phyloP scores from a whole-genome alignment of 2,113 vertebrate genomes.

The Diadophis punctatus region DNA sequence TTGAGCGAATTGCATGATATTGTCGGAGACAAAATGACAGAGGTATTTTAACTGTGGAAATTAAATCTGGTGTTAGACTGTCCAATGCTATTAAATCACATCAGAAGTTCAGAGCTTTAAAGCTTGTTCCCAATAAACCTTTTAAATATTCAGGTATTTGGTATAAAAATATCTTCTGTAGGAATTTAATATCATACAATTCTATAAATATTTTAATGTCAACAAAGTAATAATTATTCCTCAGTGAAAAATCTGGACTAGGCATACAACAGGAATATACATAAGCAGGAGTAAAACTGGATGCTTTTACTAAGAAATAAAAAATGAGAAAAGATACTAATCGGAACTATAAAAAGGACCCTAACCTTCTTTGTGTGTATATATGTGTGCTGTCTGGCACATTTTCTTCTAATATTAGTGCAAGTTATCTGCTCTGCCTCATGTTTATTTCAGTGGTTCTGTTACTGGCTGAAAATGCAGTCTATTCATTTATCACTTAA shows the following conservation, averaged over 20 bases:
- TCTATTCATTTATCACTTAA: background rate
- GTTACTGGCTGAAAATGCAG: background rate
- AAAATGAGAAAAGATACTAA: background rate
- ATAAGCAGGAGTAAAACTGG: background rate
- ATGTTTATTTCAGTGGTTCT: background rate
- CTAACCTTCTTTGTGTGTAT: background rate
- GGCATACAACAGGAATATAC: background rate
- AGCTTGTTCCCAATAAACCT: background rate
- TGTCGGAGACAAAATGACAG: conserved; percentile 45
- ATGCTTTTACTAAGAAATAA: background rate
- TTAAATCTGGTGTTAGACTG: conserved; percentile 12
- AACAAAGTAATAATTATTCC: background rate
- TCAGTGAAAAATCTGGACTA: background rate
- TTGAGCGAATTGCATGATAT: conserved; percentile 28
- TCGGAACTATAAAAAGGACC: background rate
- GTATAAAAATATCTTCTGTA: background rate
- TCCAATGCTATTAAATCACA: background rate
- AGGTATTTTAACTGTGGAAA: conserved; percentile 10
- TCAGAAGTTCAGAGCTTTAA: background rate
- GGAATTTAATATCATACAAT: background rate
- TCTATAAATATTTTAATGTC: background rate
- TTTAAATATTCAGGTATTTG: background rate
- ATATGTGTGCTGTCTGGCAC: background rate
- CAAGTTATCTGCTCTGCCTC: background rate
- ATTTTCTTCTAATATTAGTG: background rate